A percentile compares a stretch with the other conserved stretches of the same genome.
phyloP scores from a whole-genome alignment of 1,140 invertebrate genomes.

The Lutraria rhynchaena region DNA sequence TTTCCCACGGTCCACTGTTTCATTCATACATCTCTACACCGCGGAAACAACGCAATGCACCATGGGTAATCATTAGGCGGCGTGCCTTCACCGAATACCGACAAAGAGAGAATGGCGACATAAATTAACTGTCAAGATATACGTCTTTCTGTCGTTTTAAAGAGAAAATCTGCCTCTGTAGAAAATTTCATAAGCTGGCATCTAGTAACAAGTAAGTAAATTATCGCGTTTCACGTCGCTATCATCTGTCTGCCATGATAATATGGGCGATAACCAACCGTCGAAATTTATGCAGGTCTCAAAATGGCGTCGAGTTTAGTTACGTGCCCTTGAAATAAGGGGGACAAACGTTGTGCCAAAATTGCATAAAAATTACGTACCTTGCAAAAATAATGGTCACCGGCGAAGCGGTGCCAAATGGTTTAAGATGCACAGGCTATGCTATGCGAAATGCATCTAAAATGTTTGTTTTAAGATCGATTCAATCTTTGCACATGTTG shows the following conservation, averaged over 20 bases:
- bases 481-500: background rate
- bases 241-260: constrained; percentile 1
- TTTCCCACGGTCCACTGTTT: constrained; percentile 48
- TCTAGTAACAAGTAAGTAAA: constrained; percentile 18
- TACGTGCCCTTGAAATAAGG: constrained; percentile 62
- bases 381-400: constrained; percentile 55
- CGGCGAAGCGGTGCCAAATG: background rate
- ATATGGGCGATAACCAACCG: constrained; percentile 52
- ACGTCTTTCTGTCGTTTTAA: background rate
- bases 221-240: background rate
- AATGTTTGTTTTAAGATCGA: background rate
- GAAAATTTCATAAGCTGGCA: background rate
- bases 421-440: constrained; percentile 26
- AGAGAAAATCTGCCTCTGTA: background rate
- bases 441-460: constrained; percentile 13
- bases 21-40: constrained; percentile 16
- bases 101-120: constrained; percentile 44
- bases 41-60: constrained; percentile 40
- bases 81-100: constrained; percentile 55
- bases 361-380: constrained; percentile 62
- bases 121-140: constrained; percentile 8
- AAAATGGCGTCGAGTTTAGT: constrained; percentile 48
- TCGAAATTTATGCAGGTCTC: constrained; percentile 44
- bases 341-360: constrained; percentile 55
- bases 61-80: constrained; percentile 56